Conservation (phyloP, 1,140 invertebrate species). For the Achroia grisella region DNA sequence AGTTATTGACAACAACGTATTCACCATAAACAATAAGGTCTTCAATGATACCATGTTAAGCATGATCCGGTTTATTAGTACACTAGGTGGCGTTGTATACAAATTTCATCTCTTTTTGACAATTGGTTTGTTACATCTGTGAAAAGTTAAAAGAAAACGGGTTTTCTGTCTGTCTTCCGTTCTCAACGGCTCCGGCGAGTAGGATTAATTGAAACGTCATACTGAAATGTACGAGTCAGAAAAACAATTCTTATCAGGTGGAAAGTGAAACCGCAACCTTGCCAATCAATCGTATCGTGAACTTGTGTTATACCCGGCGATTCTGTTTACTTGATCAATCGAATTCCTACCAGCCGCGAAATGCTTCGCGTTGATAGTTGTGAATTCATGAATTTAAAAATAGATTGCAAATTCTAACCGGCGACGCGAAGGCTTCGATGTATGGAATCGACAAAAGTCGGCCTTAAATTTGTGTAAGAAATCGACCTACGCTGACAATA, state of each 20-base stretch:
- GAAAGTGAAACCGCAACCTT: slow-evolving; percentile 44
- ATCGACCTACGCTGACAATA: slow-evolving; percentile 59
- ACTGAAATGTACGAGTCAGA: slow-evolving; percentile 30
- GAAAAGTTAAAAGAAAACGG: slow-evolving; percentile 22
- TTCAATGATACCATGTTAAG: slow-evolving; percentile 7
- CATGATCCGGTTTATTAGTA: neutral
- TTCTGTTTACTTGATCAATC: slow-evolving; percentile 54
- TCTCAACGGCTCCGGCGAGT: slow-evolving; percentile 39
- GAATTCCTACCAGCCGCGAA: slow-evolving; percentile 15
- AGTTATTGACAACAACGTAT: neutral
- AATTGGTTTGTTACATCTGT: slow-evolving; percentile 10
- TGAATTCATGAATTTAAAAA: slow-evolving; percentile 20
- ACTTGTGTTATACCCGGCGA: slow-evolving; percentile 46
- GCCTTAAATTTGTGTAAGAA: slow-evolving; percentile 57
- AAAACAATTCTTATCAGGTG: slow-evolving; percentile 36
- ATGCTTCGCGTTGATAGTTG: slow-evolving; percentile 19
- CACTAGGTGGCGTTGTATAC: neutral
- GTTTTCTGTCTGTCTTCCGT: slow-evolving; percentile 27
- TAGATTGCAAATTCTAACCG: slow-evolving; percentile 30
- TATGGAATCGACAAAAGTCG: slow-evolving; percentile 35
- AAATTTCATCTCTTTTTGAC: neutral
- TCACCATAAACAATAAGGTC: slow-evolving; percentile 17
- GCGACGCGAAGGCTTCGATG: slow-evolving; percentile 25
- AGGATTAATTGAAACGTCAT: slow-evolving; percentile 49
- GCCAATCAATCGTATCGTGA: slow-evolving; percentile 34